Percentiles rank a stretch among this genome's conserved stretches.
These are phyloP conservation scores for Cyclophora albipunctata DNA, from an alignment of 2,888 invertebrate genomes.

Conservation along the genomic window DNA sequence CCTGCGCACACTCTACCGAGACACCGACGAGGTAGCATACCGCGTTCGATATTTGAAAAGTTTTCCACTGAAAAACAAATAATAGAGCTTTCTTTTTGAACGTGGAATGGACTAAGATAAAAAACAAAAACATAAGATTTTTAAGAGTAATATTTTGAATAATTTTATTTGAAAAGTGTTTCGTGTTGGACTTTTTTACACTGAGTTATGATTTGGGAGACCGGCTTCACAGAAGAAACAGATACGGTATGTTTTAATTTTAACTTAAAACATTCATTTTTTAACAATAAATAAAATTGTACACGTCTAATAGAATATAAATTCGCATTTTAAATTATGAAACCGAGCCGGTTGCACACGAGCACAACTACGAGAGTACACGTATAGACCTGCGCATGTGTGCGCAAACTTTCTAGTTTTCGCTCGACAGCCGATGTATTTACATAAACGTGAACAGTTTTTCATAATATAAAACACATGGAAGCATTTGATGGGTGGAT, in stretches of 20 bases:
- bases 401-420: conserved; percentile 73
- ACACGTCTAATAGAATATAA: conserved; percentile 28
- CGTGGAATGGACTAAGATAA: conserved; percentile 44
- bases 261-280: conserved; percentile 5
- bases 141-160: conserved; percentile 1
- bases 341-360: conserved; percentile 45
- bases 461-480: conserved; percentile 70
- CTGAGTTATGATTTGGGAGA: conserved; percentile 67
- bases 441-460: conserved; percentile 74
- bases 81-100: conserved; percentile 42
- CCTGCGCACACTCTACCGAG: conserved; percentile 55
- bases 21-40: conserved; percentile 48
- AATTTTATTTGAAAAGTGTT: conserved; percentile 29
- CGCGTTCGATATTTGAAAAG: conserved; percentile 41
- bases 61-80: conserved; percentile 35
- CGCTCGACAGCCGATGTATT: conserved; percentile 63
- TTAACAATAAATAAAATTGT: conserved; percentile 8
- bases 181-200: conserved; percentile 48
- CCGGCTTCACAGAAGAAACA: conserved; percentile 58
- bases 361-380: conserved; percentile 16
- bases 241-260: conserved; percentile 58
- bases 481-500: conserved; percentile 55
- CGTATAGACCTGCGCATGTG: conserved; percentile 35
- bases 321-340: conserved; percentile 49
- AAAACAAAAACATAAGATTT: conserved; percentile 10